These are phyloP conservation scores for Trichosurus vulpecula DNA, from an alignment of 2,797 vertebrate genomes.

Conservation along the genomic window DNA sequence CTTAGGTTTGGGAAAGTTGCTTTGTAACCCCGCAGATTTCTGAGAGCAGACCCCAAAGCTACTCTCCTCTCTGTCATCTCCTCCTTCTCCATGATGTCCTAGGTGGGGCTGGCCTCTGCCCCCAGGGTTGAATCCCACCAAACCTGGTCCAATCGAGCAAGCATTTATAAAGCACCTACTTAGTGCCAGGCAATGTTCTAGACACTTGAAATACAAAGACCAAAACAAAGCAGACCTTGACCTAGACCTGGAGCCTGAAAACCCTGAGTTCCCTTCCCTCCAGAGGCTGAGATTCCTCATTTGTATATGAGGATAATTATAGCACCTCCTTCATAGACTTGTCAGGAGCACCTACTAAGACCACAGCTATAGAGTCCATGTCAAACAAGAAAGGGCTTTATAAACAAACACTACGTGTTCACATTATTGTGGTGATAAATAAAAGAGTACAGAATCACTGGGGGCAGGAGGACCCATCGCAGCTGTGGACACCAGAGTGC, in stretches of 20 bases:
- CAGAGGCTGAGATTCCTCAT: background rate
- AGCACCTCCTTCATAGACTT: background rate
- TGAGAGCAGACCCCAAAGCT: background rate
- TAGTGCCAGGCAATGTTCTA: background rate
- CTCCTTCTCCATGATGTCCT: background rate
- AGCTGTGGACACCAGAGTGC: conserved; percentile 31
- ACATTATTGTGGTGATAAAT: background rate
- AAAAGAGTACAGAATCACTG: no score
- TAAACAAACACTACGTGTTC: background rate
- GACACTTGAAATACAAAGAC: background rate
- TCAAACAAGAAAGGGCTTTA: background rate
- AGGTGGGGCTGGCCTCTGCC: no score
- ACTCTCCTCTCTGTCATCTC: background rate
- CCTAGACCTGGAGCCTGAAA: background rate
- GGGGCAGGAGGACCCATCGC: background rate
- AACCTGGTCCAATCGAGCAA: background rate
- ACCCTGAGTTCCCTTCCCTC: background rate
- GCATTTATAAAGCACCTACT: background rate
- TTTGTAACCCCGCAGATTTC: background rate
- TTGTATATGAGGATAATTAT: background rate
- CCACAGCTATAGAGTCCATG: background rate
- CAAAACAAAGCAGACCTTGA: background rate
- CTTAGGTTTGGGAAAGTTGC: background rate
- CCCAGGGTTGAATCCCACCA: background rate
- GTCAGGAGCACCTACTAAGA: background rate